Conservation (phyloP, 2,888 invertebrate species). For the Meandrusa payeni region DNA sequence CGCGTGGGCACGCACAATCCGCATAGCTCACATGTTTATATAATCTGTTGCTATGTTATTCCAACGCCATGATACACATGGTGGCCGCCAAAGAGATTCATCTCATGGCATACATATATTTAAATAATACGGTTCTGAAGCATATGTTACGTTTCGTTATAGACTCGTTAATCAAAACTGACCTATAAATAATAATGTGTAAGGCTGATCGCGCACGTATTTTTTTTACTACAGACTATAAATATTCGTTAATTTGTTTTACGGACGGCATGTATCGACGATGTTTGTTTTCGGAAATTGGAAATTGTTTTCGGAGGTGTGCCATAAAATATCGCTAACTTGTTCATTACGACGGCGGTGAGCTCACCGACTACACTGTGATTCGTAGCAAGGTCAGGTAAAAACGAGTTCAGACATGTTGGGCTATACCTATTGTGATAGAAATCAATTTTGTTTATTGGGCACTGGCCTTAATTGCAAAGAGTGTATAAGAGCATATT, state of each 20-base stretch:
- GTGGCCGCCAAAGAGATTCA: constrained; percentile 27
- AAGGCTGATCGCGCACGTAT: constrained; percentile 15
- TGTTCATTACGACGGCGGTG: too few species aligned
- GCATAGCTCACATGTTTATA: constrained; percentile 33
- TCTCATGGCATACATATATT: constrained; percentile 30
- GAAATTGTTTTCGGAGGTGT: too few species aligned
- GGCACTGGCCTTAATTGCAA: too few species aligned
- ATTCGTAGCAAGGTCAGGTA: too few species aligned
- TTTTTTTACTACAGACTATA: constrained; percentile 3
- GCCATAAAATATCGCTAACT: too few species aligned
- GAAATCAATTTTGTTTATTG: too few species aligned
- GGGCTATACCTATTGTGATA: too few species aligned
- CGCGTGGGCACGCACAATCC: constrained; percentile 34
- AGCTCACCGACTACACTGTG: too few species aligned
- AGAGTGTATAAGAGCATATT: too few species aligned
- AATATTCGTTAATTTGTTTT: constrained; percentile 4
- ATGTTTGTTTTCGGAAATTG: too few species aligned
- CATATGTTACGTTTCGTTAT: constrained; percentile 33
- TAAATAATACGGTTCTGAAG: constrained; percentile 28
- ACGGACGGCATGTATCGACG: too few species aligned
- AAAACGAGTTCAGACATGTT: too few species aligned
- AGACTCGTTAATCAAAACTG: constrained; percentile 32
- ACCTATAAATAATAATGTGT: constrained; percentile 29
- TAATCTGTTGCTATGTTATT: constrained; percentile 31
- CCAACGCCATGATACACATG: constrained; percentile 31